Evolutionary conservation across 2,797 vertebrate genomes (phyloP).

Genomic region (Pantherophis alleghaniensis): DNA sequence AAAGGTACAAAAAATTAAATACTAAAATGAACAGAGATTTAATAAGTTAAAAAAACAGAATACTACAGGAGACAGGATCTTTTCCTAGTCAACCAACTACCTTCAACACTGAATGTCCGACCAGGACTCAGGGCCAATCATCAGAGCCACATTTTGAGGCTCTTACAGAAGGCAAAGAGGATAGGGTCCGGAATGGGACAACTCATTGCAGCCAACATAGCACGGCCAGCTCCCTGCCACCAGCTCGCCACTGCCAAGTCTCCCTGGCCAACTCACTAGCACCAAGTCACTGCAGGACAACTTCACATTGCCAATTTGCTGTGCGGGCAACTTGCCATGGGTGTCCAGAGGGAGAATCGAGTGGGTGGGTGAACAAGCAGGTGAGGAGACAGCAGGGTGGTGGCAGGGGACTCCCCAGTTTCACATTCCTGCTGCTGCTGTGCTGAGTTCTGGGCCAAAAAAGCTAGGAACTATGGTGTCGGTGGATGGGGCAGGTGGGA

Average conservation of each 20-base stretch:
- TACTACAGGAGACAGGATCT: neutral
- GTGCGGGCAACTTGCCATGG: neutral
- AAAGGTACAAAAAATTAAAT: neutral
- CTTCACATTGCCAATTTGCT: neutral
- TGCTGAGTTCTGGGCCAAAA: neutral
- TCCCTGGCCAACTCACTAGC: neutral
- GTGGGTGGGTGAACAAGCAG: neutral
- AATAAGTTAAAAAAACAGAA: neutral
- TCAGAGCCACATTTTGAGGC: neutral
- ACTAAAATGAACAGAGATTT: neutral
- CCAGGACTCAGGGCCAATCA: neutral
- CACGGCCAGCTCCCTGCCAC: neutral
- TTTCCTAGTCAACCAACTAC: neutral
- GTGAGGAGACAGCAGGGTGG: neutral
- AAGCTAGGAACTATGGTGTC: neutral
- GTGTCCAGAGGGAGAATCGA: neutral
- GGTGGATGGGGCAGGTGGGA: neutral
- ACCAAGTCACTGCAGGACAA: neutral
- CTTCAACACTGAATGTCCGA: neutral
- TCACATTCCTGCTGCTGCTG: neutral
- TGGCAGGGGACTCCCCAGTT: neutral
- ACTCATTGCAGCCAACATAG: neutral
- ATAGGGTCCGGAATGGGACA: neutral
- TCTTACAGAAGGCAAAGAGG: neutral
- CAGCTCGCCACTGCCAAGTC: neutral